phyloP scores from a whole-genome alignment of 2,113 vertebrate genomes.

The Elephantulus edwardii region DNA sequence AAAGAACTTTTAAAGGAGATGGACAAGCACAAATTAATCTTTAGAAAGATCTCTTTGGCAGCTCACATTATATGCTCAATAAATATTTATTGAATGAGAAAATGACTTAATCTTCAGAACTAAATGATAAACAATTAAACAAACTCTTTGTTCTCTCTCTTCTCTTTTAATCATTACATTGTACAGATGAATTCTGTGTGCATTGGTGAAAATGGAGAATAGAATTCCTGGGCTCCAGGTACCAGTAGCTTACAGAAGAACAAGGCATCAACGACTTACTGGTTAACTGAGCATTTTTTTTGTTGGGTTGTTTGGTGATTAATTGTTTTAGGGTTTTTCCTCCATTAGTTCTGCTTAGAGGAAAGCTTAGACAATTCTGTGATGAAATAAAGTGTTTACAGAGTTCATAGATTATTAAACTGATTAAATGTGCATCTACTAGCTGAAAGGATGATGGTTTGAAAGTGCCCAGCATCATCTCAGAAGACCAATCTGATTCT shows the following conservation, averaged over 20 bases:
- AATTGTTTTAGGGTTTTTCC: too few relatives aligned
- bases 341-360: background rate
- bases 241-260: background rate
- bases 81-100: slow-evolving; percentile 17
- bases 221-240: background rate
- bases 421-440: too few relatives aligned
- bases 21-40: background rate
- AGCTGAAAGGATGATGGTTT: too few relatives aligned
- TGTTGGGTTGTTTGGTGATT: background rate
- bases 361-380: background rate
- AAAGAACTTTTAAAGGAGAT: background rate
- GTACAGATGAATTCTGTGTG: background rate
- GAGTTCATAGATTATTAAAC: too few relatives aligned
- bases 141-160: background rate
- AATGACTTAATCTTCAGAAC: background rate
- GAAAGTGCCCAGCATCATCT: too few relatives aligned
- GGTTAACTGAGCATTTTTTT: background rate
- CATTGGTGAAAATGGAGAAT: background rate
- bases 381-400: background rate
- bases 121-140: background rate
- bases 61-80: background rate
- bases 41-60: background rate
- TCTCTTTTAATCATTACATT: background rate
- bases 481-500: too few relatives aligned
- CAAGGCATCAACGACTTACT: background rate